A percentile compares a stretch with the other conserved stretches of the same genome.
Evolutionary conservation across 1,140 invertebrate species (phyloP).

Genomic region (Tetramorium simillimum): DNA sequence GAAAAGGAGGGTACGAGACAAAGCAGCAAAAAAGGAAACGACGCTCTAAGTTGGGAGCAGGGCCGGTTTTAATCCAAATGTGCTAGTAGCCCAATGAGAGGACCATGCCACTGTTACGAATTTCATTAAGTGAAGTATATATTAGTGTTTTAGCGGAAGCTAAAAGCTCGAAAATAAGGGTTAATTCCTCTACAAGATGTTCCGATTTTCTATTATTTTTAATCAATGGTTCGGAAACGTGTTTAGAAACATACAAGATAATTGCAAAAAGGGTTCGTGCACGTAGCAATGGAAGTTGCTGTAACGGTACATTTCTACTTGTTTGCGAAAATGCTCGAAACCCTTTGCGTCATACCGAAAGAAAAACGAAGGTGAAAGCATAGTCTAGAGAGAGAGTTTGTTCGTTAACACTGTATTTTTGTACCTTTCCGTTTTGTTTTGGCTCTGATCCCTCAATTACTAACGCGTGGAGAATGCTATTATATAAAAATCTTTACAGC

Average conservation of each 20-base stretch:
- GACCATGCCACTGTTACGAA: neutral
- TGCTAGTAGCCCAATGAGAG: neutral
- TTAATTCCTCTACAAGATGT: neutral
- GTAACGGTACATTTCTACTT: neutral
- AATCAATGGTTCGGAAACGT: neutral
- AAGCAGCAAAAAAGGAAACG: neutral
- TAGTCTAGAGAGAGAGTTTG: constrained; percentile 3
- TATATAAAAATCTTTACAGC: no score
- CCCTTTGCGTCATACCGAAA: neutral
- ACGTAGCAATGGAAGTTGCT: neutral
- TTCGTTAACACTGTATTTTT: constrained; percentile 22
- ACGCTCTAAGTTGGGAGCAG: neutral
- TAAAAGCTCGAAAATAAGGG: neutral
- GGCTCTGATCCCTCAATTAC: neutral
- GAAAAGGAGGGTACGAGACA: neutral
- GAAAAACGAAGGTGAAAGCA: neutral
- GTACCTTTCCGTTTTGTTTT: neutral
- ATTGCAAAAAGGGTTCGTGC: constrained; percentile 21
- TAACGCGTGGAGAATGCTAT: neutral
- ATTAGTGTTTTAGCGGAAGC: neutral
- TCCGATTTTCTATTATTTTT: neutral
- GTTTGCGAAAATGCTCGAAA: neutral
- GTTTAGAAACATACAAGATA: neutral
- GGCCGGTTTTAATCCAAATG: neutral
- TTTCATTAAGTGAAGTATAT: constrained; percentile 22